Base-by-base conservation (phyloP, 2,797 vertebrate species). In the Adelosebastes latens region DNA sequence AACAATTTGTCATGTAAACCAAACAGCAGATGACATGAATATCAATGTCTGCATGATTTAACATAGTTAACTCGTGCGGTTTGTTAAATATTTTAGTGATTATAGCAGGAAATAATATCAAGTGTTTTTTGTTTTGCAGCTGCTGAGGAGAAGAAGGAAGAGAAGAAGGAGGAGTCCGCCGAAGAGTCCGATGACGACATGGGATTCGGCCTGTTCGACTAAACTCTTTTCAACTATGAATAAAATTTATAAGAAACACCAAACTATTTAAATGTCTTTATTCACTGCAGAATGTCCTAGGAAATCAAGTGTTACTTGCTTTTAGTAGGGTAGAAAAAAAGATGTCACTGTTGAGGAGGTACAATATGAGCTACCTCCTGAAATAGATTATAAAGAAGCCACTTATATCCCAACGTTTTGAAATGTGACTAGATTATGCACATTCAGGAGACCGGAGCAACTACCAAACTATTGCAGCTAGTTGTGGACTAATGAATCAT, bases 101-200 rank as follows among this genome's bases (percentile, higher is more conserved):
- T 24, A 14, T 16, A 73, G 9, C 56, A 18, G 25, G 7, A 39
- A 68, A 36, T 81, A 5, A 79, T 39, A 22, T n/a, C 1, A 53
- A n/a, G 1, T 67, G 6, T 1, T 53, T 63, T 34, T 84, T 70
- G 25, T 82, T 80, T 87, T 85, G 46, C 90, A 93, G 84, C 89
- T 90, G 98, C 97, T 90, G 98, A 97, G 91, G 97, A 98, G 93
- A 97, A 98, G 95, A 99, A 99, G 83, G 97, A 99, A 36, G 98
- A 98, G 92, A 97, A 98, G 96, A 99, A 99, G 22, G 98, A 99
- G 2, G 98, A 99, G 72, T 99, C 98, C 0, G 98, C 98, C 0
- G 98, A 99, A 88, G 98, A 97, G 91, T 99, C 98, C 0, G 98
- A 99, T 14, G 98, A 98, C 5, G 97, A 99, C 89, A 98, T 99